Evolutionary conservation across 2,888 invertebrate species (phyloP).

Genomic region (Bursaphelenchus okinawaensis): DNA sequence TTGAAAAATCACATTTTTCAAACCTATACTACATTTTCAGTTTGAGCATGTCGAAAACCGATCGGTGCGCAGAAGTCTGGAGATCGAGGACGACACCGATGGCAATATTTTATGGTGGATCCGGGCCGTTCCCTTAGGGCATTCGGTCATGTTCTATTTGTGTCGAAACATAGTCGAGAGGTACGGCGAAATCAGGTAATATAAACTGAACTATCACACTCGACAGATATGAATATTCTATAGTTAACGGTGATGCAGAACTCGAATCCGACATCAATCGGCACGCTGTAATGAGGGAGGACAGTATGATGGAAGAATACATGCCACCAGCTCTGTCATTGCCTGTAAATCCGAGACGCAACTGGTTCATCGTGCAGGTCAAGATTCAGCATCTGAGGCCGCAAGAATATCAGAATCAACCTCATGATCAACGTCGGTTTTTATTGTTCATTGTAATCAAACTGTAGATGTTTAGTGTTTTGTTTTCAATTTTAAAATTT

Average conservation of each 20-base stretch:
- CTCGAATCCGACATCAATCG: slow-evolving; percentile 14
- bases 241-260: slow-evolving; percentile 19
- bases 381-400: slow-evolving; percentile 10
- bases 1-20: no score
- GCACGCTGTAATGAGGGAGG: slow-evolving; percentile 1
- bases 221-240: slow-evolving; percentile 12
- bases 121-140: slow-evolving; percentile 15
- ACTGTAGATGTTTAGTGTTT: no score
- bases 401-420: background rate
- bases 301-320: slow-evolving; percentile 8
- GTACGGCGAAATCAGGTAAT: slow-evolving; percentile 14
- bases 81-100: slow-evolving; percentile 14
- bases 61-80: slow-evolving; percentile 16
- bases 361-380: slow-evolving; percentile 13
- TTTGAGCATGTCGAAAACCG: slow-evolving; percentile 16
- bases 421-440: background rate
- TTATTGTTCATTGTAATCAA: no score
- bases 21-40: background rate
- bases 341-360: slow-evolving; percentile 10
- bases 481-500: no score
- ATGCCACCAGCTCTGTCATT: slow-evolving; percentile 2
- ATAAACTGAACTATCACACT: background rate
- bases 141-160: slow-evolving; percentile 13
- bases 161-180: slow-evolving; percentile 16
- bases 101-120: slow-evolving; percentile 15